Conservation (phyloP, 2,113 vertebrate species). For the Dendrocopos noguchii region DNA sequence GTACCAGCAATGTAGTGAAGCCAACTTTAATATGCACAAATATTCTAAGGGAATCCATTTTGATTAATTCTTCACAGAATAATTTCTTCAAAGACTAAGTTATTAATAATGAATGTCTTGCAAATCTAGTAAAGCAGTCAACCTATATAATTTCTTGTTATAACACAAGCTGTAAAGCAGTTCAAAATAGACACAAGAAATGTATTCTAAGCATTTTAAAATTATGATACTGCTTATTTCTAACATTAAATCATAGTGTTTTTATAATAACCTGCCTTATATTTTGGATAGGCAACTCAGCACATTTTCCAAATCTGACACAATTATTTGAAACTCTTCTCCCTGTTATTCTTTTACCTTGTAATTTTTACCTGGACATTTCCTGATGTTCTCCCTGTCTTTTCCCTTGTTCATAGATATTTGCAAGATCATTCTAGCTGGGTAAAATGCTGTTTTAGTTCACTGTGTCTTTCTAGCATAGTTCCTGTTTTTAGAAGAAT, state of each 20-base stretch:
- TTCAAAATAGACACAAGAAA: neutral
- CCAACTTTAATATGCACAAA: neutral
- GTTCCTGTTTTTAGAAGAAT: neutral
- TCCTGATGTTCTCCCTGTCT: neutral
- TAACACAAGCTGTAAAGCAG: neutral
- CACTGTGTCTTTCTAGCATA: neutral
- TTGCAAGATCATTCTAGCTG: neutral
- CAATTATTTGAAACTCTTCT: neutral
- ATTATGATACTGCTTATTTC: neutral
- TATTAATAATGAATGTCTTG: constrained; percentile 13
- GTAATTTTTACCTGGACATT: neutral
- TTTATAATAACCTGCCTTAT: neutral
- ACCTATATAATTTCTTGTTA: neutral
- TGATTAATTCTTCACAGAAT: neutral
- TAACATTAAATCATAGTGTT: neutral
- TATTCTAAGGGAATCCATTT: neutral
- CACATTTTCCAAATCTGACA: neutral
- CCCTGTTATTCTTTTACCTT: neutral
- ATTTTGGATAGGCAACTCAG: neutral
- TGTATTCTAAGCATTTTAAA: neutral
- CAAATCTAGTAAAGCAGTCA: neutral
- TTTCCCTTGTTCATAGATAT: neutral
- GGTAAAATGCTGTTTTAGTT: neutral
- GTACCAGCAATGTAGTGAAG: neutral
- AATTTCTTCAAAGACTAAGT: neutral